Conservation (phyloP, 2,113 vertebrate species). For the Podiceps cristatus region DNA sequence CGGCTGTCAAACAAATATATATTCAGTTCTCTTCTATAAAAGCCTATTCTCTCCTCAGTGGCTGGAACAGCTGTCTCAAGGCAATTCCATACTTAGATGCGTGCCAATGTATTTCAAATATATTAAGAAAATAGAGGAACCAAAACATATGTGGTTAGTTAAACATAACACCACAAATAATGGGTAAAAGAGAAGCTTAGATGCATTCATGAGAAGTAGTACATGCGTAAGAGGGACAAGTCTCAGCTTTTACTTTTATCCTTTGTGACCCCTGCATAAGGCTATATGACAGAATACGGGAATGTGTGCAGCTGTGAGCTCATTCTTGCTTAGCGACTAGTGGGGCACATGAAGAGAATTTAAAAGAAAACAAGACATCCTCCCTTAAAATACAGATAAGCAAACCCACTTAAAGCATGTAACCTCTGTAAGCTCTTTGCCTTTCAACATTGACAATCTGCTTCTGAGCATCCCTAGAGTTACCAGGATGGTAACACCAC, state of each 20-base stretch:
- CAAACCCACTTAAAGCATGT: not conserved
- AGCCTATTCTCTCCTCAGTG: not conserved
- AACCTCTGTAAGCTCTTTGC: not conserved
- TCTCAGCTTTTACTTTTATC: not conserved
- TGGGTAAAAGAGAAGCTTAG: not conserved
- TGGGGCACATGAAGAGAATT: fast-evolving
- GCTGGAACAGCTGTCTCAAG: not conserved
- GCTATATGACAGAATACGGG: not conserved
- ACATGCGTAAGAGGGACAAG: fast-evolving
- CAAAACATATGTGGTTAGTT: not conserved
- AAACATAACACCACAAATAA: not conserved
- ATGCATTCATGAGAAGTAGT: not conserved
- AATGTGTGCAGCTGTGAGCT: not conserved
- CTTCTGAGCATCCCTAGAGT: not conserved
- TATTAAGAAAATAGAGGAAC: not conserved
- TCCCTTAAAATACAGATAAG: not conserved
- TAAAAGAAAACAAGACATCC: not conserved
- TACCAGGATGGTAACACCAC: no score
- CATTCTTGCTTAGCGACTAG: not conserved
- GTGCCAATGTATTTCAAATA: not conserved
- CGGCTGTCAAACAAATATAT: not conserved
- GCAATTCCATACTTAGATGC: not conserved
- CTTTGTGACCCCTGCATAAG: not conserved
- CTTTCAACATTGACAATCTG: not conserved
- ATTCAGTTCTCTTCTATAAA: not conserved